Conservation (phyloP, 2,888 invertebrate genomes). For the Melipona beecheii region DNA sequence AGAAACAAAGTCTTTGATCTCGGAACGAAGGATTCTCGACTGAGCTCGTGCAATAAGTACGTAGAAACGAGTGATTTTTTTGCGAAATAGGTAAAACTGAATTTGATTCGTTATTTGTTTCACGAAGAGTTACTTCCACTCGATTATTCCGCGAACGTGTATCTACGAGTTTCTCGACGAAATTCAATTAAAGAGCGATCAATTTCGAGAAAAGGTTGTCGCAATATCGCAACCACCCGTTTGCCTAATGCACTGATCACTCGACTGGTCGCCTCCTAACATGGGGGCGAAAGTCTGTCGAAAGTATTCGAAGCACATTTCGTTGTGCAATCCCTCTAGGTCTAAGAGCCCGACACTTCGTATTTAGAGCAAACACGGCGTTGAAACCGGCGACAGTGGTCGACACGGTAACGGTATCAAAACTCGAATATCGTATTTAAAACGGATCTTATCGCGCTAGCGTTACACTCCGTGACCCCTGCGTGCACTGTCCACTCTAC, state of each 20-base stretch:
- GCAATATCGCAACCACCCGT: slow-evolving; percentile 5
- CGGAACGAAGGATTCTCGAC: not conserved
- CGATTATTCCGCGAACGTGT: slow-evolving; percentile 19
- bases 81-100: not conserved
- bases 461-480: not conserved
- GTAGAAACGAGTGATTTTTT: slow-evolving; percentile 1
- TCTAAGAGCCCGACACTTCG: not conserved
- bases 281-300: slow-evolving; percentile 34
- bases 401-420: too few species aligned
- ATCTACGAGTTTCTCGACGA: not conserved
- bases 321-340: slow-evolving; percentile 36
- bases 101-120: slow-evolving; percentile 53
- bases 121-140: too few species aligned
- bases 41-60: not conserved
- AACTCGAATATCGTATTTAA: not conserved
- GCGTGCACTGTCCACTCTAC: not conserved
- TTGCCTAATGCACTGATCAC: slow-evolving; percentile 7
- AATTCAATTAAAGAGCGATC: not conserved
- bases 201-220: not conserved
- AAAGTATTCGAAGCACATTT: slow-evolving; percentile 37
- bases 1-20: not conserved
- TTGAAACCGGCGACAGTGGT: too few species aligned
- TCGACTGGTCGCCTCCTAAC: slow-evolving; percentile 5
- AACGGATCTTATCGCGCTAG: not conserved
- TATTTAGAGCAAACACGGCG: not conserved